Percentiles rank a stretch among this genome's conserved stretches.
Conservation (phyloP, 2,888 invertebrate species). For the Herminia tarsipennalis region DNA sequence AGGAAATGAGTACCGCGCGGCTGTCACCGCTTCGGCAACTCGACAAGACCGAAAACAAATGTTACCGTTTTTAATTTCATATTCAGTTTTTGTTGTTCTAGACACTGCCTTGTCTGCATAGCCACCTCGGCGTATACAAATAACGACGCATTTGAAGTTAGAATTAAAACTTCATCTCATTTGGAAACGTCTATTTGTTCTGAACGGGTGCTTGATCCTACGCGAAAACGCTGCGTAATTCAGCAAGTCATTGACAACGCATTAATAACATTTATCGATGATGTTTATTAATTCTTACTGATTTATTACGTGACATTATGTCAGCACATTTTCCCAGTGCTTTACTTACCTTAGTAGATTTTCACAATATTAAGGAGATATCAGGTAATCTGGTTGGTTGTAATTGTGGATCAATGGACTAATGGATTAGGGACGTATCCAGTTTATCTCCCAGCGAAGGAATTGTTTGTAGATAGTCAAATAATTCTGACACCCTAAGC, state of each 20-base stretch:
- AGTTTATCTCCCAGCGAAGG: too few species aligned
- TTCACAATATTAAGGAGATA: background rate
- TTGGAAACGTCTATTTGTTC: slow-evolving; percentile 34
- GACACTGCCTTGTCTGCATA: slow-evolving; percentile 37
- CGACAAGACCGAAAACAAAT: slow-evolving; percentile 49
- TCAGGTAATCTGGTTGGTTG: background rate
- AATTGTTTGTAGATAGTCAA: too few species aligned
- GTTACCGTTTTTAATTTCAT: slow-evolving; percentile 55
- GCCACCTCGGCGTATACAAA: slow-evolving; percentile 40
- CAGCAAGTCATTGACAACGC: slow-evolving; percentile 42
- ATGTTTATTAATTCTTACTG: slow-evolving; percentile 27
- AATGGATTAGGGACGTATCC: too few species aligned
- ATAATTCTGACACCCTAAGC: too few species aligned
- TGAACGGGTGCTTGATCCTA: slow-evolving; percentile 14
- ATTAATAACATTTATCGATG: slow-evolving; percentile 41
- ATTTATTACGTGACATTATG: slow-evolving; percentile 14
- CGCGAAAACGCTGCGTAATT: slow-evolving; percentile 21
- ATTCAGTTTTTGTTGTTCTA: slow-evolving; percentile 56
- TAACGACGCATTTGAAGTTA: slow-evolving; percentile 43
- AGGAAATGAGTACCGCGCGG: too few species aligned
- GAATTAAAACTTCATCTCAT: slow-evolving; percentile 41
- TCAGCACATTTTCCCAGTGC: background rate
- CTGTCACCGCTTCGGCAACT: slow-evolving; percentile 41
- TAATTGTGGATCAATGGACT: too few species aligned
- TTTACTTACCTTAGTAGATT: too few species aligned